Evolutionary conservation across 2,888 invertebrate species (phyloP), one percentile per base, ranked within the genome.

Genomic region (Zygaena filipendulae): DNA sequence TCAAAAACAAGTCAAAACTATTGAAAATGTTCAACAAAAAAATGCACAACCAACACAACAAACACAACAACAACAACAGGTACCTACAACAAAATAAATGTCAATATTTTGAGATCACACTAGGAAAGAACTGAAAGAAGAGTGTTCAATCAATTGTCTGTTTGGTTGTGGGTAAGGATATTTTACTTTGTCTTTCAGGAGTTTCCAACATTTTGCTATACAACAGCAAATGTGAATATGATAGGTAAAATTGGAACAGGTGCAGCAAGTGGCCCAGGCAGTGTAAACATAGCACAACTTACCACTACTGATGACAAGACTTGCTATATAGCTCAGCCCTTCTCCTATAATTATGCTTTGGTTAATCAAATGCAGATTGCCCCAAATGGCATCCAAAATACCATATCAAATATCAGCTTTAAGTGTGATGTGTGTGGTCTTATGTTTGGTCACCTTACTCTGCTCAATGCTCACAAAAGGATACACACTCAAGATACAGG

Each of bases 401-500:
- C 88, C 31, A 87, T 88, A 54, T 87, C 90, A 9, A 91, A 90
- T 54, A 91, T 92, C 13, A 91, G 91, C 45, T 92, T 91, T 60
- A 93, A 92, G 68, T 92, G 92, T 67, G 92, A 93, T 63, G 88
- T 92, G 5, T 92, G 92, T 53, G 92, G 92, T 23, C 75, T 92
- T 35, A 91, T 91, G 82, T 93, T 92, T 61, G 89, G 90, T 1
- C 92, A 92, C 56, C 81, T 92, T 39, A 86, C 90, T 24, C 63
- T 92, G 32, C 70, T 92, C n/a, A 92, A 91, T 69, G 91, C 92
- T 51, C 92, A 92, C 63, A 93, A 92, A 71, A 84, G 91, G 43
- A 87, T 90, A 52, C 91, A 91, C 57, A 85, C 87, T 33, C 84
- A 84, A 45, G 84, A 83, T 42, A 68, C 81, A 47, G 82, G 82